These are phyloP conservation scores for Stichopus horrens DNA, from an alignment of 53 echinoderm and acorn worm species.

Conservation along the genomic window DNA sequence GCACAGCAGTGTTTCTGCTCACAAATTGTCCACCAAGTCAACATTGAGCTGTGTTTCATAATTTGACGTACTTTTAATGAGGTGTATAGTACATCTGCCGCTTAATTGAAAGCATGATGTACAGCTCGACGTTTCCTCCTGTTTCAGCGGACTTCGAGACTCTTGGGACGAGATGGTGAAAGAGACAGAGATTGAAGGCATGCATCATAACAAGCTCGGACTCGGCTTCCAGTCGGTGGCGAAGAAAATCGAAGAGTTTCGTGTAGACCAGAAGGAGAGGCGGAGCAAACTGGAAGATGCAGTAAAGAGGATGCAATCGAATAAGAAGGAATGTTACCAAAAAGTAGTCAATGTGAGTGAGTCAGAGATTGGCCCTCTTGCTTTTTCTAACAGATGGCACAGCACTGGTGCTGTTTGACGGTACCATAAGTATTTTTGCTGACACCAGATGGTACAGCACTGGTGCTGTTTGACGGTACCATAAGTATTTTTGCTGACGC, in stretches of 20 bases:
- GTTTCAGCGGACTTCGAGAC: slow-evolving; percentile 1
- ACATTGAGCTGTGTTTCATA: too few species aligned
- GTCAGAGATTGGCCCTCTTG: not conserved
- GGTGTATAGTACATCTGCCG: too few species aligned
- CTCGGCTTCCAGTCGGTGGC: slow-evolving; percentile 61
- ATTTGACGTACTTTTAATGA: too few species aligned
- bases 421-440: too few species aligned
- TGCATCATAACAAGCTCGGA: slow-evolving; percentile 57
- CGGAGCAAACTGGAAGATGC: slow-evolving; percentile 67
- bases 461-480: too few species aligned
- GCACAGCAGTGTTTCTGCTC: too few species aligned
- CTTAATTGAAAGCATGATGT: too few species aligned
- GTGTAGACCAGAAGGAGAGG: slow-evolving; percentile 70
- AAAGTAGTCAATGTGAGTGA: slow-evolving; percentile 70
- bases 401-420: too few species aligned
- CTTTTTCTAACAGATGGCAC: too few species aligned
- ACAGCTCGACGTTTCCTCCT: not conserved
- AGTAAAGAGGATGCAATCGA: slow-evolving; percentile 59
- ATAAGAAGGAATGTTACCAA: slow-evolving; percentile 69
- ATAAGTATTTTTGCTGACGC: too few species aligned
- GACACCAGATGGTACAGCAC: too few species aligned
- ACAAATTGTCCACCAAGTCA: too few species aligned
- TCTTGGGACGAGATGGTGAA: slow-evolving; percentile 63
- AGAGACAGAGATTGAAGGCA: slow-evolving; percentile 74
- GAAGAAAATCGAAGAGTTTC: slow-evolving; percentile 88